Base-by-base conservation (phyloP, 2,113 vertebrate genomes). In the Myotis yumanensis region DNA sequence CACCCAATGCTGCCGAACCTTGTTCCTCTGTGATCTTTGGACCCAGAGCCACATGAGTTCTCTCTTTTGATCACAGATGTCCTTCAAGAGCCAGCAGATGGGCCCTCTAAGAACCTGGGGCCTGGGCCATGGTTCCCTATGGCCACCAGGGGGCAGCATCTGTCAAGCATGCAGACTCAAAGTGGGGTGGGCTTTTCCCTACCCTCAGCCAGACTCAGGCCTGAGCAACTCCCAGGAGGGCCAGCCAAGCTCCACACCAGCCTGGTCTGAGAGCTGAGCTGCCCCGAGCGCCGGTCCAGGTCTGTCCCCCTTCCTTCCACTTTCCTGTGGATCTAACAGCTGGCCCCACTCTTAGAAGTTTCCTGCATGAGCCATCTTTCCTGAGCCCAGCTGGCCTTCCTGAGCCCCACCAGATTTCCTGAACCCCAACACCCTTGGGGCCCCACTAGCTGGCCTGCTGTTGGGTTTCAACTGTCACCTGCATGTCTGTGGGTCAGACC, bases 141-240 rank as follows among this genome's bases (percentile, higher is more conserved):
- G 80, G 22, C 96, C 97, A 96, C 95, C 89, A 97, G 97, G 86
- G 96, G 96, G 97, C 96, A 97, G 96, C 92, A 69, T 89, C 62
- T 72, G 89, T 59, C 82, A 95, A 95, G 82, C 4, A n/a, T 94
- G 92, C 37, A 28, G 73, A 96, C 62, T 92, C 68, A 76, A 90
- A 85, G 62, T 0, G 0, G 28, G 62, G 92, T 95, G 95, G 92
- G 94, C 79, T 91, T 90, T 68, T 22, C 30, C 16, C 15, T 8
- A 40, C 18, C 54, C 40, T 92, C 51, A 43, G 59, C 14, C 10
- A 15, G 15, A 54, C 46, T 93, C 28, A 68, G 86, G 81, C 75
- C 40, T 43, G 71, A 90, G 59, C 59, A 80, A 10, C 68, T 91
- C 43, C 79, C 54, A 22, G 66, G 68, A 86, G 57, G 66, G 59